Evolutionary conservation across 2,113 vertebrate genomes (phyloP), one percentile per base, ranked within the genome.

Genomic region (Quiscalus mexicanus): DNA sequence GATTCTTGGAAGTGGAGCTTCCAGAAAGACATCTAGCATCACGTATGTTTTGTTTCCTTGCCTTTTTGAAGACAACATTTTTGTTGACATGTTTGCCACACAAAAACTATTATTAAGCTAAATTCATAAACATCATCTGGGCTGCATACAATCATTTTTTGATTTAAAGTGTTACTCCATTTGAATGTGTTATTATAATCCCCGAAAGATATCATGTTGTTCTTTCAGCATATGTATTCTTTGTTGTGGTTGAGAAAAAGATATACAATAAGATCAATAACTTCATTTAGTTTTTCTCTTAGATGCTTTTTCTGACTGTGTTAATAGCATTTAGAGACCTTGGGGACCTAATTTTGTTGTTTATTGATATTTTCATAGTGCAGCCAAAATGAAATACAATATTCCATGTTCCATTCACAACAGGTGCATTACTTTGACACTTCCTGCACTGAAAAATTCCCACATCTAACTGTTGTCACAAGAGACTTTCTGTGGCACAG

Each of bases 11-110:
- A 97, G 96, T 67, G 78, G 59, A 84, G 60, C 58, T 93, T 85
- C 95, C 60, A 91, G 69, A 89, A 98, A 95, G 68, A 75, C 96
- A 63, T 50, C 97, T n/a, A 97, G 90, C 79, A 59, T 95, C 93
- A 91, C 87, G 98, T 98, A 98, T 96, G 98, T 97, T 85, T 89
- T 91, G 9, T 78, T 96, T 27, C 12, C 3, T 79, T 93, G 12
- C 22, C 44, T 68, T 92, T 75, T 88, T 88, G 20, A 58, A 81
- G 37, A 70, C 59, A 30, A 73, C 12, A 9, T 52, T 77, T 94
- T 88, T 64, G 18, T 5, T 90, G 21, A 86, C 53, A 31, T 8
- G 7, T 50, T 90, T 89, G 35, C 33, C 21, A 23, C 2, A 10
- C 24, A 64, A 47, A 93, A 91, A 35, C 23, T 78, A 10, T 68